Base-by-base conservation (phyloP, 2,888 invertebrate species). In the Beris morrisii region DNA sequence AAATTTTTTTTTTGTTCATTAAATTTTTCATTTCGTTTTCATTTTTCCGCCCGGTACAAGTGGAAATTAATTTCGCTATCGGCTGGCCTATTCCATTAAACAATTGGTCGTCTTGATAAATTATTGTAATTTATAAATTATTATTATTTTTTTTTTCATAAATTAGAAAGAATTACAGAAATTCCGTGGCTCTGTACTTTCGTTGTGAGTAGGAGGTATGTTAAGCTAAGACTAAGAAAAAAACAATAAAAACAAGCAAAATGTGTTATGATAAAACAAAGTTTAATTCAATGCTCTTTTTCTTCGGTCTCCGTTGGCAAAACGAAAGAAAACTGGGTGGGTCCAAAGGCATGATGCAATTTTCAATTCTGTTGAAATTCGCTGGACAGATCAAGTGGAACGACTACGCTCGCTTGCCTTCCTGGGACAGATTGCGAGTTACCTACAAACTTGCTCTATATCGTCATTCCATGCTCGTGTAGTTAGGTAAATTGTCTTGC, bases 401-500 rank as follows among this genome's bases (percentile, higher is more conserved):
- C 61, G 15, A 43, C 46, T 61, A 43, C 50, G 15, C 32, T 32
- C 22, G 22, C 43, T 32, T 28, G 31, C 61, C 50, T 59, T 50
- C 43, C 50, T 38, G 15, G 12, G 30, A 61, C 22, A 43, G 44
- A 61, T 50, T 32, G 31, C 61, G 38, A 32, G 58, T 38, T 22
- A 52, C 61, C 50, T 28, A 15, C 15, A 22, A 38, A 38, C 38
- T 9, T 7, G 38, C 38, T 38, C 15, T 11, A 32, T 50, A 30
- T 59, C 13, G 6, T 15, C 59, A 48, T 59, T 59, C 32, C 59
- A 50, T 59, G 61, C 50, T 50, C 59, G 50, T 11, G 61, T 61
- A 61, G 50, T 61, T 61, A 61, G 61, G 61, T 52, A 38, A 50
- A 61, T 61, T 61, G 61, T 61, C 61, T 61, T 43, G 61, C 52